phyloP scores from a whole-genome alignment of 2,888 invertebrate genomes.

The Polyploca ridens region DNA sequence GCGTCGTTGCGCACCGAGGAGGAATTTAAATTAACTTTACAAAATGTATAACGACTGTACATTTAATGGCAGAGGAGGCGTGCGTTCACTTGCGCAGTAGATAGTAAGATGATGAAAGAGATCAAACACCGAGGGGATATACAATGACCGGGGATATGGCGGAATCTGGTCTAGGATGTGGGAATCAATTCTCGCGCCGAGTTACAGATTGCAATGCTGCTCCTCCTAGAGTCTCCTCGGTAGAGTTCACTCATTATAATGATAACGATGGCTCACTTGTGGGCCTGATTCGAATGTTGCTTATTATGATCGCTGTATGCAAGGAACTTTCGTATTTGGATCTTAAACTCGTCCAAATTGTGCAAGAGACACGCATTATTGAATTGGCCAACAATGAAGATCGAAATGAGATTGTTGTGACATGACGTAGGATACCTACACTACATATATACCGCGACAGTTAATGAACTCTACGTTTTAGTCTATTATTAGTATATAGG shows the following conservation, averaged over 20 bases:
- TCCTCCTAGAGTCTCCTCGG: too few species aligned
- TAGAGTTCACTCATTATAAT: too few species aligned
- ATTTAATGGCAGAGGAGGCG: not conserved
- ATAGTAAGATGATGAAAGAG: not conserved
- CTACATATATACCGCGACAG: not conserved
- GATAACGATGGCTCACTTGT: not conserved
- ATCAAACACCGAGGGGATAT: too few species aligned
- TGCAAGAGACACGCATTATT: not conserved
- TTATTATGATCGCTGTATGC: not conserved
- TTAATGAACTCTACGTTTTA: constrained; percentile 11
- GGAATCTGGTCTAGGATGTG: too few species aligned
- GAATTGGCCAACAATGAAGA: constrained; percentile 3
- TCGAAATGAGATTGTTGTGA: not conserved
- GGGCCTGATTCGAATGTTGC: not conserved
- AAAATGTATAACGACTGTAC: not conserved
- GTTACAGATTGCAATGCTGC: too few species aligned
- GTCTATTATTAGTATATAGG: constrained; percentile 12
- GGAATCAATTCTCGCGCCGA: too few species aligned
- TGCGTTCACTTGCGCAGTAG: not conserved
- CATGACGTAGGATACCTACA: not conserved
- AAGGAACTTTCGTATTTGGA: not conserved
- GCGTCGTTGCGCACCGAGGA: constrained; percentile 1
- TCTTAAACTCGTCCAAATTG: not conserved
- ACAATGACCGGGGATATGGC: too few species aligned
- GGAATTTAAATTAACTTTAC: constrained; percentile 3